Percentiles rank a stretch among this genome's conserved stretches.
Evolutionary conservation across 2,113 vertebrate genomes (phyloP).

Genomic region (Eulemur rufifrons): DNA sequence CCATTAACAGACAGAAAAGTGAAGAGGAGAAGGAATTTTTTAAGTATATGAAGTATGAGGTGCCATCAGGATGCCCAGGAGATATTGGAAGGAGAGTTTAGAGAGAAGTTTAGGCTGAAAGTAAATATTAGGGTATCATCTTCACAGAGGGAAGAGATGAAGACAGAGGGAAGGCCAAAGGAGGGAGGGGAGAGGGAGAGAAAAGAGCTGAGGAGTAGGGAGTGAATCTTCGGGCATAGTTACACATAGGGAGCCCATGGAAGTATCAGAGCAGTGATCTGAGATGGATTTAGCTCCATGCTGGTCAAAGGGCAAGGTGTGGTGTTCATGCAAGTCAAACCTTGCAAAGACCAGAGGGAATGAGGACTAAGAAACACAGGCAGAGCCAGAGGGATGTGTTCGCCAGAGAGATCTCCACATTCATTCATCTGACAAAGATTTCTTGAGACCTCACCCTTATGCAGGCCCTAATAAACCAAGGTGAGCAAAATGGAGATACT

Average conservation of each 20-base stretch:
- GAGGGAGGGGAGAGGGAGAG: neutral
- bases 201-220: neutral
- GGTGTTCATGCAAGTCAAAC: neutral
- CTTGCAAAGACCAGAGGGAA: neutral
- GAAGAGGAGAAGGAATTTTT: neutral
- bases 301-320: neutral
- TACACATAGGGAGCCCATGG: neutral
- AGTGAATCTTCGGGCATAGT: neutral
- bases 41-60: neutral
- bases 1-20: slow-evolving; percentile 10
- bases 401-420: neutral
- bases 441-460: neutral
- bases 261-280: neutral
- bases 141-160: neutral
- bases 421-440: neutral
- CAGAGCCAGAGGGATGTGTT: neutral
- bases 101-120: neutral
- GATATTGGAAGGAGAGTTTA: neutral
- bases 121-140: neutral
- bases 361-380: neutral
- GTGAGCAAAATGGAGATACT: neutral
- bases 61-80: neutral
- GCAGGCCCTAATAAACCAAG: neutral
- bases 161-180: neutral
- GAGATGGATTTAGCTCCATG: neutral